Evolutionary conservation across 2,888 invertebrate genomes (phyloP), one percentile per base, ranked within the genome.

Genomic region (Standfussiana lucernea): DNA sequence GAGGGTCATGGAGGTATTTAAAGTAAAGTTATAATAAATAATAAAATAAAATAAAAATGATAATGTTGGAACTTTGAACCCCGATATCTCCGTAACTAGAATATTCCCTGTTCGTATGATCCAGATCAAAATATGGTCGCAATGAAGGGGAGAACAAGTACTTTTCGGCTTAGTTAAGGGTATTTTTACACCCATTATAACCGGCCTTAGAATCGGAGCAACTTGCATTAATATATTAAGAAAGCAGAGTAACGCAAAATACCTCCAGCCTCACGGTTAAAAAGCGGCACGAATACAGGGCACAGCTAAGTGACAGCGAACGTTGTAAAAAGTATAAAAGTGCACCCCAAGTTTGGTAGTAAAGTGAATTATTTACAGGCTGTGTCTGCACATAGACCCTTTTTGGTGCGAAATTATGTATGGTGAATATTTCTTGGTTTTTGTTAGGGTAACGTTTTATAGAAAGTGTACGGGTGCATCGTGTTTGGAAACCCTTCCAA

Each of bases 181-280:
- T n/a, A n/a, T n/a, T n/a, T n/a, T n/a, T n/a, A n/a, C n/a, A n/a
- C n/a, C n/a, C 24, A 13, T 40, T 72, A 5, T 24, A 72, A 40
- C 50, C 28, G n/a, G 37, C 7, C 21, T 94, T 92, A 86, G 89
- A 88, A 87, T 83, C 82, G 83, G 84, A 83, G 82, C 86, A 86
- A 88, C 90, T 90, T 89, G 90, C 91, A 90, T 92, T 91, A 92
- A 93, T 93, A 90, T 91, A 92, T 90, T 89, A 89, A 85, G 69
- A 81, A 75, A 87, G 89, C 82, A 84, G 86, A 65, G 72, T 77
- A 62, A 70, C 42, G 67, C 72, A 72, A 77, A 77, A 80, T 76
- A 66, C 50, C 28, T 59, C 47, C 56, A 73, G 64, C 42, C 21
- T 59, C 42, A 37, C 1, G 40, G 50, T 42, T 68, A 72, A 74